phyloP scores from a whole-genome alignment of 2,888 invertebrate species.

The Aproaerema taeniolella region DNA sequence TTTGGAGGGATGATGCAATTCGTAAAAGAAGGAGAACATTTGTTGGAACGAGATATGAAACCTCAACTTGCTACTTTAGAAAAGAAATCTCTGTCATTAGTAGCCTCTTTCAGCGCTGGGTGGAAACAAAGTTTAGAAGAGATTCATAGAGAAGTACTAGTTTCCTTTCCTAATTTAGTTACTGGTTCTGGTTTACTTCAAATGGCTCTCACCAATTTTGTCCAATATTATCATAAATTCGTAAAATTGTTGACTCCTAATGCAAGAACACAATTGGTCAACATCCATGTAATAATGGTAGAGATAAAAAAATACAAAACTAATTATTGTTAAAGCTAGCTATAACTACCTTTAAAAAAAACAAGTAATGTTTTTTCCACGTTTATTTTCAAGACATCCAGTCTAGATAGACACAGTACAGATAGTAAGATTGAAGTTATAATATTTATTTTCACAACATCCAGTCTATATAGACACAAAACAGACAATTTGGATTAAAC shows the following conservation, averaged over 20 bases:
- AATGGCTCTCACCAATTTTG: constrained; percentile 94
- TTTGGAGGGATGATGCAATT: constrained; percentile 98
- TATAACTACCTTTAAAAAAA: too few relatives aligned
- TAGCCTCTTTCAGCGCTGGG: constrained; percentile 91
- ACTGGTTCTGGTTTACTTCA: constrained; percentile 97
- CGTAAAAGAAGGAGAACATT: constrained; percentile 95
- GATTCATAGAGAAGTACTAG: constrained; percentile 94
- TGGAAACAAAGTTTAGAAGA: constrained; percentile 98
- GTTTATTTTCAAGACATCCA: too few relatives aligned
- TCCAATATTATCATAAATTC: constrained; percentile 98
- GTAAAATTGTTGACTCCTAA: constrained; percentile 94
- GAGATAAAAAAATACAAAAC: constrained; percentile 99
- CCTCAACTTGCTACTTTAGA: constrained; percentile 86
- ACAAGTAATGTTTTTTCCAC: too few relatives aligned
- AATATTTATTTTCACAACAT: too few relatives aligned
- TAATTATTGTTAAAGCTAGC: constrained; percentile 84
- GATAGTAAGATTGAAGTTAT: too few relatives aligned
- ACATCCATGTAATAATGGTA: constrained; percentile 99
- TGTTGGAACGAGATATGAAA: constrained; percentile 85
- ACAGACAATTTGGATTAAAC: too few relatives aligned
- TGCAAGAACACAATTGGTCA: constrained; percentile 92
- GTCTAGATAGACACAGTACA: too few relatives aligned
- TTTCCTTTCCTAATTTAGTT: constrained; percentile 97
- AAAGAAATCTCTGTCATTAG: constrained; percentile 89
- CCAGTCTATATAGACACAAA: too few relatives aligned